Conservation (phyloP, 64 coral and sea anemone species). For the Dendrophyllia cribrosa region DNA sequence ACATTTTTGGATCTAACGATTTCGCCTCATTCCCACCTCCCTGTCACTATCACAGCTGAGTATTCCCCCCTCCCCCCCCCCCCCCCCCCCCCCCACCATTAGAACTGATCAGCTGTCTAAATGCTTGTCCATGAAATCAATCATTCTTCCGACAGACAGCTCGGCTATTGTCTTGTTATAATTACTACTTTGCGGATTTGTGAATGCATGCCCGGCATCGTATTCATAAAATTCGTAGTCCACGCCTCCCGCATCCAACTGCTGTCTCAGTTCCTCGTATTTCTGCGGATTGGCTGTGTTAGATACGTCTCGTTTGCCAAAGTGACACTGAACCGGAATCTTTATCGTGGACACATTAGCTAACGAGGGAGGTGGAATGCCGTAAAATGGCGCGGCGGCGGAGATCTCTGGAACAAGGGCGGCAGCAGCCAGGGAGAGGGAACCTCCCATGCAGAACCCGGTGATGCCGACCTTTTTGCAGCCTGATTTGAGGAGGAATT, state of each 20-base stretch:
- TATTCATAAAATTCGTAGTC: constrained; percentile 82
- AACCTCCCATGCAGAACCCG: constrained; percentile 86
- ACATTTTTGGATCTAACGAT: too few species aligned
- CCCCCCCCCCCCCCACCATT: too few species aligned
- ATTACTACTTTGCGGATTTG: constrained; percentile 53
- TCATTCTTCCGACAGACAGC: constrained; percentile 66
- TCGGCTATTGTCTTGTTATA: constrained; percentile 70
- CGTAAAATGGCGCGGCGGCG: constrained; percentile 82
- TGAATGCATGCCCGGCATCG: constrained; percentile 73
- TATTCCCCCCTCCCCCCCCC: too few species aligned
- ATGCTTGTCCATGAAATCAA: constrained; percentile 85
- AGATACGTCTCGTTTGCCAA: constrained; percentile 55
- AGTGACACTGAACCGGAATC: constrained; percentile 82
- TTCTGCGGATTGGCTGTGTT: constrained; percentile 43
- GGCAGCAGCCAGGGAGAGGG: constrained; percentile 62
- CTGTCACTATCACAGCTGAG: too few species aligned
- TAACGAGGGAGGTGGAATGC: constrained; percentile 42
- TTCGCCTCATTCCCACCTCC: too few species aligned
- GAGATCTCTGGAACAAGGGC: constrained; percentile 69
- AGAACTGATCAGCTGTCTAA: neutral
- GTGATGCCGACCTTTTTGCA: constrained; percentile 84
- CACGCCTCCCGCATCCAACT: constrained; percentile 68
- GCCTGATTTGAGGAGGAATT: constrained; percentile 57
- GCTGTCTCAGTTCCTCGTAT: constrained; percentile 54
- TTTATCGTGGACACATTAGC: constrained; percentile 72